These are phyloP conservation scores for Horisme vitalbata DNA, from an alignment of 2,888 invertebrate species.

Conservation along the genomic window DNA sequence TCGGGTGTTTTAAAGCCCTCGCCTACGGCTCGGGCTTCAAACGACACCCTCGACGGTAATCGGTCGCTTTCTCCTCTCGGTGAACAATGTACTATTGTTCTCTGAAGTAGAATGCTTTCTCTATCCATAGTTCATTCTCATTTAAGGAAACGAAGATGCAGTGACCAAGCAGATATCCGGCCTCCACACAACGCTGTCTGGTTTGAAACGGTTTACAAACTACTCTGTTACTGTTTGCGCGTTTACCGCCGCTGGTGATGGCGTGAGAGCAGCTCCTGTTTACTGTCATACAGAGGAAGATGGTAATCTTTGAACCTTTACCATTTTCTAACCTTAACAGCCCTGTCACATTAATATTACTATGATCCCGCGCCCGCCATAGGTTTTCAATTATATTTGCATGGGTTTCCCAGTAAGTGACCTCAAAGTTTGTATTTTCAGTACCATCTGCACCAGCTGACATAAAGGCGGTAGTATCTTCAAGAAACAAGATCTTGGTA, in stretches of 20 bases:
- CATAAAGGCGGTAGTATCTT: conserved; percentile 94
- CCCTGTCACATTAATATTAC: too few relatives aligned
- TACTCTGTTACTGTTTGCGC: conserved; percentile 96
- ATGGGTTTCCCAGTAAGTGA: too few relatives aligned
- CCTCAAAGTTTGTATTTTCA: conserved; percentile 67
- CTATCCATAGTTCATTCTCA: not conserved
- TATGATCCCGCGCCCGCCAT: too few relatives aligned
- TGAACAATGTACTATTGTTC: too few relatives aligned
- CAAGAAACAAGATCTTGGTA: conserved; percentile 91
- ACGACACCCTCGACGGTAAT: too few relatives aligned
- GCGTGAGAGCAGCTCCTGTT: conserved; percentile 91
- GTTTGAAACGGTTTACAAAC: conserved; percentile 93
- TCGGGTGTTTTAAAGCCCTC: too few relatives aligned
- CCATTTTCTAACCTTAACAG: too few relatives aligned
- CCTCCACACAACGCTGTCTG: conserved; percentile 87
- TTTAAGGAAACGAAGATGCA: conserved; percentile 88
- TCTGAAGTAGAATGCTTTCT: too few relatives aligned
- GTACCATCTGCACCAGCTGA: conserved; percentile 95
- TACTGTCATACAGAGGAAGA: conserved; percentile 96
- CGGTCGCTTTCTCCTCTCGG: too few relatives aligned
- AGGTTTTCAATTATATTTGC: too few relatives aligned
- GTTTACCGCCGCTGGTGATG: conserved; percentile 94
- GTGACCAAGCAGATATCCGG: conserved; percentile 90
- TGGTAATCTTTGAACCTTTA: too few relatives aligned
- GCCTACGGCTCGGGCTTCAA: too few relatives aligned